phyloP scores from a whole-genome alignment of 1,140 invertebrate genomes.

The Drosophila setifemur region DNA sequence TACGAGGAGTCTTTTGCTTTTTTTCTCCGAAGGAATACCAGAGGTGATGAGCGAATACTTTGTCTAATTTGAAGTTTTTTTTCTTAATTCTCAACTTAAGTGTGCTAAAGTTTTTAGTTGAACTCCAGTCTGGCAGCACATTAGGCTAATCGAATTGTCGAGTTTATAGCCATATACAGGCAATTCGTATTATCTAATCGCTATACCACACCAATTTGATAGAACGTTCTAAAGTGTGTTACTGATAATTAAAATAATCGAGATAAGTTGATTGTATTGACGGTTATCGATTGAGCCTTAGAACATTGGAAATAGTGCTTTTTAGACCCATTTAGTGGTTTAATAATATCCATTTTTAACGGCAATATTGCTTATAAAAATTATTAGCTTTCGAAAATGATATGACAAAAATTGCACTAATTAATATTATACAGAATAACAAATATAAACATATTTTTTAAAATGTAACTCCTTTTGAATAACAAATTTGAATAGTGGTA shows the following conservation, averaged over 20 bases:
- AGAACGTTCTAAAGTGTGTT: not conserved
- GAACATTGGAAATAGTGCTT: too few relatives aligned
- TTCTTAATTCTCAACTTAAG: not conserved
- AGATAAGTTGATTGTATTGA: too few relatives aligned
- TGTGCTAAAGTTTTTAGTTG: too few relatives aligned
- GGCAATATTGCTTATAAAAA: too few relatives aligned
- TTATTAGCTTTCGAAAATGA: too few relatives aligned
- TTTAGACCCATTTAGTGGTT: not conserved
- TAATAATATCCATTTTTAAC: too few relatives aligned
- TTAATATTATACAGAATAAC: too few relatives aligned
- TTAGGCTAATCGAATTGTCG: constrained; percentile 22
- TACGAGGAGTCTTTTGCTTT: constrained; percentile 5
- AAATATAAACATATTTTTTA: too few relatives aligned
- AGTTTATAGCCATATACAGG: constrained; percentile 33
- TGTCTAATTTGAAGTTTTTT: constrained; percentile 16
- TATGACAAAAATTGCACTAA: too few relatives aligned
- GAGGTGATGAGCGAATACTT: not conserved
- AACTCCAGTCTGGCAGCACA: not conserved
- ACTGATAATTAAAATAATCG: not conserved
- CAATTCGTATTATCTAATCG: constrained; percentile 35
- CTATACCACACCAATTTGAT: not conserved
- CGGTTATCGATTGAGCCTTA: too few relatives aligned
- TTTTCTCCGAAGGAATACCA: not conserved
- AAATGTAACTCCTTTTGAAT: too few relatives aligned
- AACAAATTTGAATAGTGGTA: too few relatives aligned